A percentile compares a stretch with the other conserved stretches of the same genome.
phyloP scores from a whole-genome alignment of 2,888 invertebrate genomes.

The Lasioglossum zephyrum region DNA sequence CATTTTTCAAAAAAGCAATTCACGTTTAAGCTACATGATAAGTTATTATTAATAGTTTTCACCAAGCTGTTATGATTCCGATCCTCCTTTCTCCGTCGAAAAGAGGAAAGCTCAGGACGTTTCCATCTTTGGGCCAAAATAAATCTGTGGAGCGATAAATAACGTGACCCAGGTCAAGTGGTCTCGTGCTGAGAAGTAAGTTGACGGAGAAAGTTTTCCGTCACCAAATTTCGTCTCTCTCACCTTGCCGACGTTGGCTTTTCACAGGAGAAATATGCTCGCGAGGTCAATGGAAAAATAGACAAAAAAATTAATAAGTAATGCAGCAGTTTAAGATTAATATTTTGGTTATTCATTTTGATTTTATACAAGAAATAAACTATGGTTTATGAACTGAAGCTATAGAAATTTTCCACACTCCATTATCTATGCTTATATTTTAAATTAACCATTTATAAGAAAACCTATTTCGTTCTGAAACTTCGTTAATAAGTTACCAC shows the following conservation, averaged over 20 bases:
- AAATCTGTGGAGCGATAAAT: not conserved
- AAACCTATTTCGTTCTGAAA: not conserved
- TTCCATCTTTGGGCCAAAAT: not conserved
- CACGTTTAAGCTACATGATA: not conserved
- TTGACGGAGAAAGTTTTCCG: slow-evolving; percentile 5
- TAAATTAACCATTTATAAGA: no score
- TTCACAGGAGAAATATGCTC: not conserved
- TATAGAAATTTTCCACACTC: no score
- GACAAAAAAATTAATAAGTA: not conserved
- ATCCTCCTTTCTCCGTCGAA: not conserved
- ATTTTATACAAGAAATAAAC: no score
- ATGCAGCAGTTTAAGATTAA: not conserved
- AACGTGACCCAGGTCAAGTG: slow-evolving; percentile 12
- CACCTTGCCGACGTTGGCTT: not conserved
- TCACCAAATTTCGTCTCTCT: not conserved
- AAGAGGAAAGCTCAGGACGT: not conserved
- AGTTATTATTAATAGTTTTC: not conserved
- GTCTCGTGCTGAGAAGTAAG: not conserved
- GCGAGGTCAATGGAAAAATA: not conserved
- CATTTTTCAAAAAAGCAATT: not conserved
- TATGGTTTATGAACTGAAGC: no score
- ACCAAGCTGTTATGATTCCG: not conserved
- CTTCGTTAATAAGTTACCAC: not conserved
- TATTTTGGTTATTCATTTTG: no score
- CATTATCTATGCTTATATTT: no score